These are phyloP conservation scores for Acomys russatus DNA, from an alignment of 2,797 vertebrate species.

Conservation along the genomic window DNA sequence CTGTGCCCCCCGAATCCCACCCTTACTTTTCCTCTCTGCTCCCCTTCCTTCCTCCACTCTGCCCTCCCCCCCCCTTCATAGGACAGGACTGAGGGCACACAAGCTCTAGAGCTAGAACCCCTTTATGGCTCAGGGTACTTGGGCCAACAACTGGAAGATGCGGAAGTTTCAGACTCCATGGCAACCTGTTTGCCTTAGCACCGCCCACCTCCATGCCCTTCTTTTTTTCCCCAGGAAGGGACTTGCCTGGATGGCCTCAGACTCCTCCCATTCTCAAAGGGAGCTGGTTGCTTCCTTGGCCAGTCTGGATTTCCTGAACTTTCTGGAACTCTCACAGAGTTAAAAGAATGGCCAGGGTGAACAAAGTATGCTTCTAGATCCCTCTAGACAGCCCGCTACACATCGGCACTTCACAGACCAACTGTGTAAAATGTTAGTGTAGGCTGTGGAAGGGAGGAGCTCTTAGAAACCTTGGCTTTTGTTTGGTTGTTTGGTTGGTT, in stretches of 20 bases:
- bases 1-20: too few species aligned
- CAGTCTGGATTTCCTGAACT: not conserved
- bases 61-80: not conserved
- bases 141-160: not conserved
- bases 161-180: not conserved
- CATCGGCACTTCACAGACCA: not conserved
- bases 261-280: not conserved
- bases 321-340: not conserved
- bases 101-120: not conserved
- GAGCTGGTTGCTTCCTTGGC: not conserved
- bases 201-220: not conserved
- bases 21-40: too few species aligned
- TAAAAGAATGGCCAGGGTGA: not conserved
- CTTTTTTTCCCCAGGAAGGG: not conserved
- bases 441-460: rapidly evolving
- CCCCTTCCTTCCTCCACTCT: too few species aligned
- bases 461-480: not conserved
- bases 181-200: not conserved
- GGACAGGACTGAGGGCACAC: not conserved
- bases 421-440: not conserved
- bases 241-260: too few species aligned
- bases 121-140: not conserved
- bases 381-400: too few species aligned
- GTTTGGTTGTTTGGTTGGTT: too few species aligned
- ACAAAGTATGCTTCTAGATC: not conserved